Base-by-base conservation (phyloP, 2,797 vertebrate genomes). In the Eulemur rubriventer region DNA sequence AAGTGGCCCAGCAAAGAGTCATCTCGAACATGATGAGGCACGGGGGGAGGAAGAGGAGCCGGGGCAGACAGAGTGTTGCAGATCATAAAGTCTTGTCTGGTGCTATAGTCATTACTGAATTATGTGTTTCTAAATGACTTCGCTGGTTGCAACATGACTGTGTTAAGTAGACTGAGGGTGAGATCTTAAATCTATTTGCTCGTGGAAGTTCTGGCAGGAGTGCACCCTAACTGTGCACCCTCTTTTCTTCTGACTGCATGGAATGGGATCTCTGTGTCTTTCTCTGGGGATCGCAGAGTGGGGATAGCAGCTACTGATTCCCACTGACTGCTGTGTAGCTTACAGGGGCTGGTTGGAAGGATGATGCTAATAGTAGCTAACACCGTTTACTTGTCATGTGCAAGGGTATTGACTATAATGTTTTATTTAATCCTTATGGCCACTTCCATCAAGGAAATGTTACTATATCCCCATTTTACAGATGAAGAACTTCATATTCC, bases 111-210 rank as follows among this genome's bases (percentile, higher is more conserved):
- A 0, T 78, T 91, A 81, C 50, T 43, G 72, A 95, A 75, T 93
- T 87, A 80, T 17, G 43, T 67, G 63, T 92, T 91, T 97, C 57
- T 65, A 93, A 95, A 83, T 96, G 84, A 94, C 70, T 94, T 82
- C 61, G 41, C 38, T 50, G 75, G 61, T 90, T 75, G 59, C 33
- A 50, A 20, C n/a, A 26, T 7, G 43, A 59, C 76, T 35, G 11
- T 46, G 43, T 78, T 72, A 92, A 63, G 69, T 59, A 95, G 92
- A 93, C 92, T 50, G 43, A 96, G 81, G 76, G 28, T 79, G 57
- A 76, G 28, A 52, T 61, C 59, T 65, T 93, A 48, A 50, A 43
- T 76, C n/a, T 41, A 38, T 86, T 93, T 93, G 33, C 73, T 83
- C 52, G 55, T 78, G 55, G 43, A 85, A 48, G n/a, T 94, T 78